These are phyloP conservation scores for Uloborus plumipes DNA, from an alignment of 2,888 invertebrate genomes.

Conservation along the genomic window DNA sequence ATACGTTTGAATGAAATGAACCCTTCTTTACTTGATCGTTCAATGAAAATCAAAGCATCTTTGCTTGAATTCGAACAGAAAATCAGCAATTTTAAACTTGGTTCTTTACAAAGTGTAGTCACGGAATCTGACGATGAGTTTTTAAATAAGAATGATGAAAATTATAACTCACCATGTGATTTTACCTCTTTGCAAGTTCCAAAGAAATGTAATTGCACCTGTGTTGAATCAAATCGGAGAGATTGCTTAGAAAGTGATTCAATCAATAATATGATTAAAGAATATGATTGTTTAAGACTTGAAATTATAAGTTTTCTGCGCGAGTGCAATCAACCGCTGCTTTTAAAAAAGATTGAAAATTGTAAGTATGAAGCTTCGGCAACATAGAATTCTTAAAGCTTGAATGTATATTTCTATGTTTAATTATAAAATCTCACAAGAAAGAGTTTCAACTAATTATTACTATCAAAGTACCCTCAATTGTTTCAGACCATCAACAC, in stretches of 20 bases:
- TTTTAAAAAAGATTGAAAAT: not conserved
- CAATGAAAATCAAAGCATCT: not conserved
- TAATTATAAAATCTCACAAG: too few relatives aligned
- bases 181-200: not conserved
- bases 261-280: not conserved
- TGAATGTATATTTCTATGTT: too few relatives aligned
- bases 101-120: not conserved
- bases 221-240: not conserved
- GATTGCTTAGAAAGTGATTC: not conserved
- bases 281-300: constrained; percentile 10
- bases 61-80: constrained; percentile 27
- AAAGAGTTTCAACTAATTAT: too few relatives aligned
- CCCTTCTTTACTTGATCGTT: not conserved
- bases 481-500: too few relatives aligned
- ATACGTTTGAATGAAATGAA: constrained; percentile 4
- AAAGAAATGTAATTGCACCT: not conserved
- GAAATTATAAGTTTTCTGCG: constrained; percentile 6
- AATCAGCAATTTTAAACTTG: not conserved
- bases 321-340: constrained; percentile 24
- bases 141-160: constrained; percentile 2
- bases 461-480: too few relatives aligned
- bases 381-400: too few relatives aligned
- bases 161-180: not conserved
- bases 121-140: not conserved
- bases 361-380: too few relatives aligned